Evolutionary conservation across 2,797 vertebrate species (phyloP), one percentile per base, ranked within the genome.

Genomic region (Pseudochirops corinnae): DNA sequence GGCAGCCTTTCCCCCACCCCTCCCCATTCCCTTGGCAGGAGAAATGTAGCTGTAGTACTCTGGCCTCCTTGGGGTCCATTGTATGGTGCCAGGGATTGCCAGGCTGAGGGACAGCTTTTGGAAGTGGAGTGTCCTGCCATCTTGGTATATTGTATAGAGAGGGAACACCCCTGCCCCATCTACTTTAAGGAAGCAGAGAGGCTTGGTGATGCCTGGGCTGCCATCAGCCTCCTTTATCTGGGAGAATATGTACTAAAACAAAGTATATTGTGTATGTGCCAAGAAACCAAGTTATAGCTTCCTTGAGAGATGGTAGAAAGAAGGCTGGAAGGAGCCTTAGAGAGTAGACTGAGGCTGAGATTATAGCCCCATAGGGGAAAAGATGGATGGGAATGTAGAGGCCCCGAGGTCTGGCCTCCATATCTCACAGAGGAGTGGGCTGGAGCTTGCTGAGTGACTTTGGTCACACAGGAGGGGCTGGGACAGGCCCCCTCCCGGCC

Each of bases 91-190:
- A 67, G 62, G 62, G 33, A 14, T 67, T n/a, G 33, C 62, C 33
- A 67, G 62, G 33, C 31, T 16, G 60, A 62, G 13, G 29, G 3
- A 3, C 58, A 1, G 28, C 29, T 29, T 60, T 31, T 60, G 58
- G 29, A 60, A 31, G 24, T 9, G n/a, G 18, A 13, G 6, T 16
- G 21, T 26, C 74, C 39, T 82, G 74, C 74, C 39, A 82, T 46
- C 74, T 82, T 46, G 21, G 74, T 82, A 11, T 6, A 11, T 6
- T 1, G 39, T 46, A 24, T 26, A 4, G 39, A 82, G 74, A 24
- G n/a, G 39, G 74, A 24, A 3, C 0, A 0, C 67, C n/a, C 2
- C 5, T 9, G 16, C n/a, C 14, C 39, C 21, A 0, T 82, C 21
- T 7, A n/a, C 74, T 39, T 74, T 74, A 74, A n/a, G n/a, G 33